Evolutionary conservation across 2,113 vertebrate species (phyloP).

Genomic region (Brachypodius melanocephalos): DNA sequence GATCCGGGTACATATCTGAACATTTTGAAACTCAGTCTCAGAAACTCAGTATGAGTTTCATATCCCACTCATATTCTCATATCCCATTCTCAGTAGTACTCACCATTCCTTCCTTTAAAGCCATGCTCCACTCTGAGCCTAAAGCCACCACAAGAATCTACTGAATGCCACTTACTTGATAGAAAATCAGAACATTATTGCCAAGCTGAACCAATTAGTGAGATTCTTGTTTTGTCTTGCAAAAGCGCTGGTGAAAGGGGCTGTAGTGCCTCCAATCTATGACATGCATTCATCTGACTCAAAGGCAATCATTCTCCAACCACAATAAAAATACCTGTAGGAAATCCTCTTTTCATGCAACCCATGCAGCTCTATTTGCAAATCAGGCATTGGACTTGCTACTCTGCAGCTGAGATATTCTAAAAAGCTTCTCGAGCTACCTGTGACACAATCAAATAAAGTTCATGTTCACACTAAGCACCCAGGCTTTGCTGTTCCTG

Average conservation of each 20-base stretch:
- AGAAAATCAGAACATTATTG: background rate
- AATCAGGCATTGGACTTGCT: background rate
- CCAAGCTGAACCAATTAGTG: background rate
- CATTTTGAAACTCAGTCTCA: background rate
- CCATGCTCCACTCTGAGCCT: background rate
- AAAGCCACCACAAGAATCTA: background rate
- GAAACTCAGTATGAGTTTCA: background rate
- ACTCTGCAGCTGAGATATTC: background rate
- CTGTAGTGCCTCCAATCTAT: background rate
- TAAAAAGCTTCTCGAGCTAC: background rate
- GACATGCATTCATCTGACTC: background rate
- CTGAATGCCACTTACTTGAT: background rate
- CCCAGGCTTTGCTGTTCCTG: background rate
- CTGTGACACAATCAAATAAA: conserved; percentile 7
- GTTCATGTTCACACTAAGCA: background rate
- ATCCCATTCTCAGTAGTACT: background rate
- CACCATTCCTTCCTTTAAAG: background rate
- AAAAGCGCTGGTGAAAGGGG: background rate
- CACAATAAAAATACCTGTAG: background rate
- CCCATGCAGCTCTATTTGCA: background rate
- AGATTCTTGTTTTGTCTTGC: background rate
- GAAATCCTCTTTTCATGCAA: background rate
- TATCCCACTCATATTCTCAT: background rate
- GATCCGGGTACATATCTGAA: conserved; percentile 24
- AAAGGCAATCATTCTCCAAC: background rate